Evolutionary conservation across 2,888 invertebrate species (phyloP).

Genomic region (Perizoma flavofasciatum): DNA sequence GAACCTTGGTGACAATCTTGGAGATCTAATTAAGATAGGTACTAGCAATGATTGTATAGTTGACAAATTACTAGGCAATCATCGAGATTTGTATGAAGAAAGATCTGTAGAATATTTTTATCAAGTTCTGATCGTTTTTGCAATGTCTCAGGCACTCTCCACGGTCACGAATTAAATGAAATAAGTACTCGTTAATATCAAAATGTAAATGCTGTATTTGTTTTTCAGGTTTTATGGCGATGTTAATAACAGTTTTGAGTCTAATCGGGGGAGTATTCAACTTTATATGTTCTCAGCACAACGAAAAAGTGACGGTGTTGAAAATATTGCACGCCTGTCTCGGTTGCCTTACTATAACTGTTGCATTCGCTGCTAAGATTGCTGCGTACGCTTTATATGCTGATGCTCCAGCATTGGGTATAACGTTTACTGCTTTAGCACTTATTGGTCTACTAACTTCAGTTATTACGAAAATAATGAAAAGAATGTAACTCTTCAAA

Average conservation of each 20-base stretch:
- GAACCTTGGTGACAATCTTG: too few species aligned
- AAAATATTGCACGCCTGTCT: constrained; percentile 48
- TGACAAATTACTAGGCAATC: too few species aligned
- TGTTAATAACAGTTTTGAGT: constrained; percentile 54
- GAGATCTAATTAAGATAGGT: too few species aligned
- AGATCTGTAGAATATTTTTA: too few species aligned
- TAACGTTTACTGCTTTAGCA: constrained; percentile 50
- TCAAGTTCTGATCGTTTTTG: too few species aligned
- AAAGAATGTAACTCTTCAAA: too few species aligned
- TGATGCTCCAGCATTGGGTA: constrained; percentile 41
- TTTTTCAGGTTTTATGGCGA: constrained; percentile 60
- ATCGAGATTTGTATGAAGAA: too few species aligned
- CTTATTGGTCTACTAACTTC: constrained; percentile 41
- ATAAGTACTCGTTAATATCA: too few species aligned
- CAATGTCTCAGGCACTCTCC: too few species aligned
- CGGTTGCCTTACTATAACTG: constrained; percentile 47
- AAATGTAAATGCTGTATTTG: not conserved
- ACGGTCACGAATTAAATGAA: too few species aligned
- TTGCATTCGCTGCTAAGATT: constrained; percentile 53
- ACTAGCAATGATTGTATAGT: too few species aligned
- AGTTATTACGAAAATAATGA: too few species aligned
- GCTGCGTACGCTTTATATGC: constrained; percentile 40
- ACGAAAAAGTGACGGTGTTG: constrained; percentile 30
- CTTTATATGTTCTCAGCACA: constrained; percentile 39
- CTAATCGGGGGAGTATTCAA: constrained; percentile 56